A percentile compares a stretch with the other conserved stretches of the same genome.
Conservation (phyloP, 2,888 invertebrate genomes). For the Diaphora mendica region DNA sequence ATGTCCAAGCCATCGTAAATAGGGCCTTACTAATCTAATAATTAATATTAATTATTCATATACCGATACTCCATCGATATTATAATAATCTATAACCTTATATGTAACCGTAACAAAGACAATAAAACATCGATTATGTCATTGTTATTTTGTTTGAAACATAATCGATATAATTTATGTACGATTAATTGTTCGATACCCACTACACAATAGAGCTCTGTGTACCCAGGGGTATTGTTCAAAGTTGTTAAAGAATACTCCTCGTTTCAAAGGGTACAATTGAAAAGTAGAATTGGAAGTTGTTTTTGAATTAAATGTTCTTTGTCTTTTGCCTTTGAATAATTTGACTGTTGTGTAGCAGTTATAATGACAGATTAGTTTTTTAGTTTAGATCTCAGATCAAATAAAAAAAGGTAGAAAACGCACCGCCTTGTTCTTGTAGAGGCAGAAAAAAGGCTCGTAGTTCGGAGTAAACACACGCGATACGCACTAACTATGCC, state of each 20-base stretch:
- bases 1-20: neutral
- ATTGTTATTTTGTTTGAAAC: slow-evolving; percentile 15
- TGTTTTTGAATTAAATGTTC: neutral
- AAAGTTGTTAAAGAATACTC: neutral
- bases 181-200: slow-evolving; percentile 3
- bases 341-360: neutral
- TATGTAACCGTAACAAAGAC: slow-evolving; percentile 12
- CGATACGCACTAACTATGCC: too few species aligned
- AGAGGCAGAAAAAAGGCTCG: too few species aligned
- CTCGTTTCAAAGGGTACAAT: neutral
- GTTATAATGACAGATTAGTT: neutral
- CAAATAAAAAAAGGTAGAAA: too few species aligned
- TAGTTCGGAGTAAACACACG: too few species aligned
- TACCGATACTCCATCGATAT: slow-evolving; percentile 1
- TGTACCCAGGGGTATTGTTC: slow-evolving; percentile 4
- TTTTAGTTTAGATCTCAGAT: too few species aligned
- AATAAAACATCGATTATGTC: slow-evolving; percentile 12
- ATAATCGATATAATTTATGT: slow-evolving; percentile 13
- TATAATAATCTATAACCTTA: slow-evolving; percentile 2
- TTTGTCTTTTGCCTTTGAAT: neutral
- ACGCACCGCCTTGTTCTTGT: too few species aligned
- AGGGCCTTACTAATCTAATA: neutral
- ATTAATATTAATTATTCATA: slow-evolving; percentile 9
- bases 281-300: neutral
- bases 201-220: neutral